Evolutionary conservation across 2,113 vertebrate species (phyloP), one percentile per base, ranked within the genome.

Genomic region (Thalassoma bifasciatum): DNA sequence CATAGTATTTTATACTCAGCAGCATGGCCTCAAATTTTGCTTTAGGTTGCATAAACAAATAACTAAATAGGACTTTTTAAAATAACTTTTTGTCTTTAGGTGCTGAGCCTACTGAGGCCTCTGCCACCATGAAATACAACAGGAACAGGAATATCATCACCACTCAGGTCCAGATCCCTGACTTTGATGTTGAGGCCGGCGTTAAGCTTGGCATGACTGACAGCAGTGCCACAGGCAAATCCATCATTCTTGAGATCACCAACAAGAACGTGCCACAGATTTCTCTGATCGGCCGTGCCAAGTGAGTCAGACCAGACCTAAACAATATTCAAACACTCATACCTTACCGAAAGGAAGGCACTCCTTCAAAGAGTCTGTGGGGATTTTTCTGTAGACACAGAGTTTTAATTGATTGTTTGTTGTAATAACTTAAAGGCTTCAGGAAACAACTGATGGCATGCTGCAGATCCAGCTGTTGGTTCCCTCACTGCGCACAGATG

Each of bases 211-310:
- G 92, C 84, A 64, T 96, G 71, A 90, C 52, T n/a, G 94, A 95
- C 70, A 95, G 93, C 21, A 38, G 53, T 52, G 0, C 68, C 75
- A 61, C 69, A 53, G 93, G 86, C 46, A 95, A 92, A 84, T 89
- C 89, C 38, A 75, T 94, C 22, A 89, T 77, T 26, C 44, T 97
- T 10, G 95, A 97, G 36, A 4, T 98, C 58, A 89, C 93, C 87
- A 95, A 95, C 86, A 95, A 95, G 76, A 96, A 96, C 14, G 86
- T 94, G 72, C 86, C 95, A 22, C 96, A 96, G 89, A 77, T 95
- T 46, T 93, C 94, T 42, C 79, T 98, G 65, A 93, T 82, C 10
- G 94, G 95, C 11, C 94, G 88, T 9, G 64, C 95, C 67, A 95
- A 95, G 97, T 98, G 91, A 89, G 93, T 84, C 51, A 75, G 75